These are phyloP conservation scores for Lepidurus couesii DNA, from an alignment of 1,140 invertebrate genomes.

Conservation along the genomic window DNA sequence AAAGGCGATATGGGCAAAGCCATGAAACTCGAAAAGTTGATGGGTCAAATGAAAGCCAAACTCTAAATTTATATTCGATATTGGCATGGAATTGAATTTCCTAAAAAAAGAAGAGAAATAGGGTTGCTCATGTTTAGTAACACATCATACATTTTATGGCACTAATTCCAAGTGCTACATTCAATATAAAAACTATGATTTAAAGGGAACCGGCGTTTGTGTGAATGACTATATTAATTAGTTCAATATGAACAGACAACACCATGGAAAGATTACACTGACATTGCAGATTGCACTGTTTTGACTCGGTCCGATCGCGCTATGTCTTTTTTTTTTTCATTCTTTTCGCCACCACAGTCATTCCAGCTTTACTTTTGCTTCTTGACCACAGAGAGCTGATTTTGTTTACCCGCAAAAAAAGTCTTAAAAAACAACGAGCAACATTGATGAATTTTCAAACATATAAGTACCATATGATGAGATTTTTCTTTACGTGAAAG, in stretches of 20 bases:
- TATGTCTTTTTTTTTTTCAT: background rate
- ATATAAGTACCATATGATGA: background rate
- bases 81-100: too few relatives aligned
- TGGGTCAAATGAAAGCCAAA: slow-evolving; percentile 76
- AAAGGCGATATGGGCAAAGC: slow-evolving; percentile 87
- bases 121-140: too few relatives aligned
- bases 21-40: slow-evolving; percentile 92
- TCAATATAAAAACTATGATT: background rate
- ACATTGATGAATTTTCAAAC: slow-evolving; percentile 5
- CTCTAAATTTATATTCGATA: slow-evolving; percentile 39
- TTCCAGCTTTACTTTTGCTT: background rate
- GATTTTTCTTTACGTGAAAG: background rate
- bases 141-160: too few relatives aligned
- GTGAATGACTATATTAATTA: slow-evolving; percentile 20
- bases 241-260: slow-evolving; percentile 22
- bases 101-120: too few relatives aligned
- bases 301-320: background rate
- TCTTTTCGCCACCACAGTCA: background rate
- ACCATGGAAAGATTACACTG: slow-evolving; percentile 11
- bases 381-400: background rate
- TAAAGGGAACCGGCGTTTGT: background rate
- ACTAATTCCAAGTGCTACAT: background rate
- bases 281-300: slow-evolving; percentile 18
- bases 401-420: background rate
- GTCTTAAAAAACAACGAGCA: slow-evolving; percentile 15